A percentile compares a stretch with the other conserved stretches of the same genome.
Conservation (phyloP, 2,113 vertebrate species). For the Lycaon pictus region DNA sequence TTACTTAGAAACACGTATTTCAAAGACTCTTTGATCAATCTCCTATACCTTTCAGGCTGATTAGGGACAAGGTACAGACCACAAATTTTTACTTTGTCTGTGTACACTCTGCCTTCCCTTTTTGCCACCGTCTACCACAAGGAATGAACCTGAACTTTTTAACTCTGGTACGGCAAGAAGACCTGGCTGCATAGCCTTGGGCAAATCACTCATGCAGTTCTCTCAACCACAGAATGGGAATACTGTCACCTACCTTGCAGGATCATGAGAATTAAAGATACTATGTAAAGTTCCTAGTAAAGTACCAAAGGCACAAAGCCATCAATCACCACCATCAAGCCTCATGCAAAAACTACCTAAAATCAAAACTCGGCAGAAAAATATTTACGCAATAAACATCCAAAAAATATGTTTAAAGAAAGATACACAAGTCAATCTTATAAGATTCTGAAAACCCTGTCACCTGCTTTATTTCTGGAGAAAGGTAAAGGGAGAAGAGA, state of each 20-base stretch:
- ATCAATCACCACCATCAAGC: constrained; percentile 42
- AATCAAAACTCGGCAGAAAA: constrained; percentile 55
- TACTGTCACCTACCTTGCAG: not conserved
- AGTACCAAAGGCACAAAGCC: constrained; percentile 34
- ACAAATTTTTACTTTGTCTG: not conserved
- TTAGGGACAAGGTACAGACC: not conserved
- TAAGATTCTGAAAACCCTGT: constrained; percentile 77
- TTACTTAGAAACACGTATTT: constrained; percentile 42
- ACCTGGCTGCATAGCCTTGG: not conserved
- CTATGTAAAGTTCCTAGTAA: constrained; percentile 14
- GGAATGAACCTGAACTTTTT: constrained; percentile 16
- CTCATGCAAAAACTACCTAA: constrained; percentile 59
- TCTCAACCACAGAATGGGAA: constrained; percentile 22
- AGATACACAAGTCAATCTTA: constrained; percentile 65
- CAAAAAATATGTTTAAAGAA: constrained; percentile 66
- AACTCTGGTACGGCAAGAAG: not conserved
- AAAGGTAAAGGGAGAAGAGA: constrained; percentile 54
- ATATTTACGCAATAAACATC: constrained; percentile 65
- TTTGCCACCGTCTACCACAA: constrained; percentile 14
- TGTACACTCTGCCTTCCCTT: not conserved
- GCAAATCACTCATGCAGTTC: constrained; percentile 18
- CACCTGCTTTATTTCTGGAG: constrained; percentile 80
- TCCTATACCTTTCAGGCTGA: not conserved
- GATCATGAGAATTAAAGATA: not conserved
- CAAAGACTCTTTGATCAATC: constrained; percentile 37